Base-by-base conservation (phyloP, 2,113 vertebrate species). In the Eretmochelys imbricata region DNA sequence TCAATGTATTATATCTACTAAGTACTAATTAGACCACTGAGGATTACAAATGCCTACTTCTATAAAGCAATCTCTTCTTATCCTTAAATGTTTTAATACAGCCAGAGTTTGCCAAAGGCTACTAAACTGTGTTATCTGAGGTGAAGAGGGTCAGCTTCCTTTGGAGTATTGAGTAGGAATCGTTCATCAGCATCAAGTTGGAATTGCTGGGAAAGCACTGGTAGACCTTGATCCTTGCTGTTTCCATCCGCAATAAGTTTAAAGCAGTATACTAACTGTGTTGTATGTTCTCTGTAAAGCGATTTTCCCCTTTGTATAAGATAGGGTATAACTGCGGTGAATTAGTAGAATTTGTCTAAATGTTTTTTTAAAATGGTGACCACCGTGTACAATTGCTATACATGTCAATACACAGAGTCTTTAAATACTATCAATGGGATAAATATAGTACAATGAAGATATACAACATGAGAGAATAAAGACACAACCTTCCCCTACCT, bases 31-130 rank as follows among this genome's bases (percentile, higher is more conserved):
- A 93, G 91, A 89, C 62, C 38, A 84, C 38, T 72, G 72, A 50
- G 78, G 93, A 89, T 94, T 95, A 96, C 93, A 88, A 95, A 95
- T 87, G 93, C 57, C 82, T 94, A 91, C 89, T 95, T 93, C 86
- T 92, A 65, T 62, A 86, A 89, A 78, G 83, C 95, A 96, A 87
- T 20, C 93, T 97, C 96, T 96, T 96, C 88, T 94, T 96, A 95
- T 94, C 94, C 89, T 93, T 90, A 55, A 48, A 72, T 90, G 5
- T 12, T 82, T 97, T 95, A 94, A 97, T 93, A 93, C 85, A 91
- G 91, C 76, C 82, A 92, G 89, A 86, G 35, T 89, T 90, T 96
- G 51, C 93, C 50, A 89, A 89, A 84, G 90, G 87, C 90, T 94
- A 84, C 82, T 80, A 93, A 94, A 93, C 25, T 82, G 72, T 75